Base-by-base conservation (phyloP, 2,113 vertebrate genomes). In the Agapornis roseicollis region DNA sequence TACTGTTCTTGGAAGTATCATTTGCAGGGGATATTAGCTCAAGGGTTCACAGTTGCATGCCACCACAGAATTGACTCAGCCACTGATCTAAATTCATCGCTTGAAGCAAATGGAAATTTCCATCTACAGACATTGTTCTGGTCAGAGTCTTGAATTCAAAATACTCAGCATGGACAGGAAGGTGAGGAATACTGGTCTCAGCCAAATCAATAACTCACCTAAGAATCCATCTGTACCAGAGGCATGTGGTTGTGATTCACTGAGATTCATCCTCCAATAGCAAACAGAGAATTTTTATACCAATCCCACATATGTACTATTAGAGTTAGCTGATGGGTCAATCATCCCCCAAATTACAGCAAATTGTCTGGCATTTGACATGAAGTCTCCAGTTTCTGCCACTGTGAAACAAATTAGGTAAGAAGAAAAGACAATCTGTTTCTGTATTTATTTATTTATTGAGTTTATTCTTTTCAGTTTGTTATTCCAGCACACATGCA, bases 41-140 rank as follows among this genome's bases (percentile, higher is more conserved):
- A 58, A 72, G 52, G 72, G 69, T 52, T 88, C 69, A 61, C 50
- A 84, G 73, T 79, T 80, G 53, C 41, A 46, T 31, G 56, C n/a
- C n/a, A 94, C 86, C 28, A 53, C 81, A 95, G 20, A 72, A 92
- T 73, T 90, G 77, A 76, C 73, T 94, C 88, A 92, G 73, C 28
- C 37, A 9, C 47, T 89, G 72, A 70, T 81, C 11, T 65, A 28
- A 86, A 91, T 72, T 68, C 76, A 82, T 87, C 44, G n/a, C 49
- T 61, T 46, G 55, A n/a, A 91, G 58, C 13, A 94, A 69, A 0
- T 2, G 37, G 58, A 91, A 87, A 53, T 79, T 69, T 91, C 25
- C 70, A 60, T 44, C 22, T 66, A 20, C 23, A 84, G 35, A 65
- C 0, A 1, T 28, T 37, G 16, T 60, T 60, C 42, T 90, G 22